These are phyloP conservation scores for Leptopilina myrica DNA, from an alignment of 2,888 invertebrate genomes.

Conservation along the genomic window DNA sequence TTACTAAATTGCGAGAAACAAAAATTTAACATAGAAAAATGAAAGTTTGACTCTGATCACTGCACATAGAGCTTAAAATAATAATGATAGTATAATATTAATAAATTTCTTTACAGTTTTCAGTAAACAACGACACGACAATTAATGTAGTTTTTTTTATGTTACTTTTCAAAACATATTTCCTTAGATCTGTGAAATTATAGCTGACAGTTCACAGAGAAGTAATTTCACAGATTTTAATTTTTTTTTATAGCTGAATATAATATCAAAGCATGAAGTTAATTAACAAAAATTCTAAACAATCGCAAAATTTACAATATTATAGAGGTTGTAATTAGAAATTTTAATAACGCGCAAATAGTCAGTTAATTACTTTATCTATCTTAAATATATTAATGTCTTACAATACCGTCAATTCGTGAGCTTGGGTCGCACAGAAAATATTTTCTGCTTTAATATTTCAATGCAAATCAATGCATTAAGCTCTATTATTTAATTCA, in stretches of 20 bases:
- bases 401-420: constrained; percentile 31
- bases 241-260: neutral
- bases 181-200: no score
- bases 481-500: constrained; percentile 20
- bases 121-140: constrained; percentile 25
- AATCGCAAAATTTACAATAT: neutral
- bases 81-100: neutral
- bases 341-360: constrained; percentile 27
- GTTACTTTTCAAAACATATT: neutral
- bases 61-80: constrained; percentile 26
- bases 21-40: neutral
- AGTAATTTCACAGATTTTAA: neutral
- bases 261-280: neutral
- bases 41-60: neutral
- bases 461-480: neutral
- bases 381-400: constrained; percentile 18
- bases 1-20: neutral
- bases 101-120: constrained; percentile 22
- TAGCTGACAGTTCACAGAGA: no score
- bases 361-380: constrained; percentile 26
- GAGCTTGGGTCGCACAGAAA: constrained; percentile 29
- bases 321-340: constrained; percentile 15
- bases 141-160: neutral
- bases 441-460: neutral
- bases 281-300: constrained; percentile 13